These are phyloP conservation scores for Gymnobelideus leadbeateri DNA, from an alignment of 2,113 vertebrate species.

Conservation along the genomic window DNA sequence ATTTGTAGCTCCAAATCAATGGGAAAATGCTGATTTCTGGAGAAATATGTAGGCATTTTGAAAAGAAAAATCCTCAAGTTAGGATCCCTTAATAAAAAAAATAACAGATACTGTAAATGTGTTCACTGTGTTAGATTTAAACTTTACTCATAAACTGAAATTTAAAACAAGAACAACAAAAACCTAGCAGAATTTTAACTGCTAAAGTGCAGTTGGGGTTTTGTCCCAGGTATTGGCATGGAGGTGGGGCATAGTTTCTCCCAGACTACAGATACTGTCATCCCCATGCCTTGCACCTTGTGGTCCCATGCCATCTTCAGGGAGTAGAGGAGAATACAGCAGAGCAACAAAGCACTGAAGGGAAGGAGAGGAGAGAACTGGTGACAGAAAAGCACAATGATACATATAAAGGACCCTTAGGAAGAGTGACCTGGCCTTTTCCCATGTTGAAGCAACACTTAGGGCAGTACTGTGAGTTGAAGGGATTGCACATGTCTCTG, in stretches of 20 bases:
- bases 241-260: neutral
- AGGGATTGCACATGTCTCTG: neutral
- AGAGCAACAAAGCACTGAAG: neutral
- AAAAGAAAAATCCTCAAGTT: slow-evolving; percentile 52
- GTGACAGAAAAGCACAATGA: neutral
- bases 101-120: slow-evolving; percentile 7
- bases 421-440: neutral
- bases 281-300: neutral
- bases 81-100: slow-evolving; percentile 65
- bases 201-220: neutral
- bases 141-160: slow-evolving; percentile 39
- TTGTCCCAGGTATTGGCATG: neutral
- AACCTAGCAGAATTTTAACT: neutral
- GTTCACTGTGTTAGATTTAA: slow-evolving; percentile 28
- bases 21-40: slow-evolving; percentile 63
- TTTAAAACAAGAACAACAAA: slow-evolving; percentile 22
- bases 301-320: neutral
- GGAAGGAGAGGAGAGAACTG: neutral
- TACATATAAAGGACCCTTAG: neutral
- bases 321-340: neutral
- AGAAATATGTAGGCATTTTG: slow-evolving; percentile 66
- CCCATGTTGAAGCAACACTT: neutral
- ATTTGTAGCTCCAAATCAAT: slow-evolving; percentile 67
- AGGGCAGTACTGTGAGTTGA: neutral
- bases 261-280: neutral